Base-by-base conservation (phyloP, 2,888 invertebrate species). In the Mesochorus sp. region DNA sequence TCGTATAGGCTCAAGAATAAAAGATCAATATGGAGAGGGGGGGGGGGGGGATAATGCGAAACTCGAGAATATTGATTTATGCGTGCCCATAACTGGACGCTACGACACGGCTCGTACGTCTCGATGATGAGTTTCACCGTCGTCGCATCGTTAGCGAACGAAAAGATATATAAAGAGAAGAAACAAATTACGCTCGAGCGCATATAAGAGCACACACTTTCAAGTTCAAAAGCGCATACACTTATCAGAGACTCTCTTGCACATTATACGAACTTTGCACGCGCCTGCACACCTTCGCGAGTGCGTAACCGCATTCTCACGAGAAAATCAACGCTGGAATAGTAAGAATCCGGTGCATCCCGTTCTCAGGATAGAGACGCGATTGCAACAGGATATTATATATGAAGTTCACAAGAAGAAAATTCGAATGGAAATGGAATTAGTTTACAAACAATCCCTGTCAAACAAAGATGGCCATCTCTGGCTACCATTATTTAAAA, bases 351-450 rank as follows among this genome's bases (percentile, higher is more conserved):
- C 78, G 81, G 80, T 87, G 86, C 76, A 83, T 84, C 85, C 86
- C 84, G 85, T 87, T 88, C 88, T 86, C 88, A 88, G 79, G 87
- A 86, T 87, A 88, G 86, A 81, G 71, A 57, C 55, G 64, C 26
- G 44, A 57, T 57, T 47, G 49, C 70, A 55, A 10, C 37, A 28
- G 17, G 34, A 59, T 59, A n/a, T n/a, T n/a, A n/a, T n/a, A n/a
- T 47, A 12, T 71, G 49, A 42, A 53, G 76, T 67, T 34, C 37
- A 28, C n/a, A n/a, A 31, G 42, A 51, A 44, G 53, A 71, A 79
- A 75, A 77, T 80, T 76, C 78, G 75, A 77, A 72, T 70, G 26
- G 26, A 53, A 28, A 26, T 6, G 37, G 21, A 28, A 67, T 19
- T 51, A 34, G 14, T 17, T 55, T 21, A 17, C 3, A 8, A 8